Base-by-base conservation (phyloP, 2,113 vertebrate species). In the Zosterops borbonicus region DNA sequence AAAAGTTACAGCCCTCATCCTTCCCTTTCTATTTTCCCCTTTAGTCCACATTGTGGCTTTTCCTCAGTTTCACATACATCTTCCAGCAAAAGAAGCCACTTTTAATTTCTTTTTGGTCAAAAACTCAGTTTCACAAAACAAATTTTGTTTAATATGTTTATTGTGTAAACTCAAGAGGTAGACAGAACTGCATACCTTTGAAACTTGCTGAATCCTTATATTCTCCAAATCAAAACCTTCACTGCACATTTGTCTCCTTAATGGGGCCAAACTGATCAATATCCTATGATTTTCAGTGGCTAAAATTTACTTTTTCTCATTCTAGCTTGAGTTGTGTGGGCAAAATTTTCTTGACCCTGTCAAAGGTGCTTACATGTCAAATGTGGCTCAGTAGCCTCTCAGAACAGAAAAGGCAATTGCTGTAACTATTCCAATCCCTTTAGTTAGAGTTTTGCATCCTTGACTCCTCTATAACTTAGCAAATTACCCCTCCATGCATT, bases 1-100 rank as follows among this genome's bases (percentile, higher is more conserved):
- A 69, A 78, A 63, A 0, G 0, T 33, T 49, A 58, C 20, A 27
- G 14, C 6, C 16, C 9, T 68, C 2, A 5, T 68, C n/a, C 22
- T 84, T 84, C 25, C 37, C 3, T 27, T 60, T 10, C 5, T 59
- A 4, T 67, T 70, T 74, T 3, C 3, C 3, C 11, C 5, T 59
- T 90, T 59, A 35, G 35, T 86, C 27, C 7, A 20, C 12, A 29
- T 11, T 29, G 31, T 33, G 15, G 1, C 6, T 64, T 87, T 68
- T n/a, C 27, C 59, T 64, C n/a, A 46, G 12, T 79, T 64, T 62
- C 16, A 16, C 7, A 27, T 10, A 10, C 5, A 22, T 7, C n/a
- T 95, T 53, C 27, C 33, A 70, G 33, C 7, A 82, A 87, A 89
- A 76, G 39, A 50, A 67, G 4, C 3, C 21, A 2, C 12, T 62